A percentile compares a stretch with the other conserved stretches of the same genome.
Conservation (phyloP, 92 coral and sea anemone genomes). For the Pocillopora meandrina region DNA sequence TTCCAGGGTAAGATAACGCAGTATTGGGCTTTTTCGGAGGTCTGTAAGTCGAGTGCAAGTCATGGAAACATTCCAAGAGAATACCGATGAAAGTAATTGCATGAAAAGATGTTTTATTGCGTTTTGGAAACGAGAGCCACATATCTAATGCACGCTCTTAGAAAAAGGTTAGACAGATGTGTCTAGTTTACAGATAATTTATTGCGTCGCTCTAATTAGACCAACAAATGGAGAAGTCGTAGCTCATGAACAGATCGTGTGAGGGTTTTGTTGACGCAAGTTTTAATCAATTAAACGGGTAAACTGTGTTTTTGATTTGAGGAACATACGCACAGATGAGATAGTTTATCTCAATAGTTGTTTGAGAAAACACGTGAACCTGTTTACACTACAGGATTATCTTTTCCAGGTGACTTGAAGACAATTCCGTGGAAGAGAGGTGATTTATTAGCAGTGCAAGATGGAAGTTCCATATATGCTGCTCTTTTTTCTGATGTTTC, state of each 20-base stretch:
- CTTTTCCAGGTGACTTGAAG: conserved; percentile 17
- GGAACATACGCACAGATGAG: conserved; percentile 10
- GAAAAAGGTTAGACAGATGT: not conserved
- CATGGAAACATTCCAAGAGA: not conserved
- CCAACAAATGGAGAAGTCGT: not conserved
- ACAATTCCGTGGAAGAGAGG: not conserved
- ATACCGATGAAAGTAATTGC: conserved; percentile 46
- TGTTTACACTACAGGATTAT: conserved; percentile 30
- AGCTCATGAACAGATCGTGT: conserved; percentile 15
- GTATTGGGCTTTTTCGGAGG: conserved; percentile 3
- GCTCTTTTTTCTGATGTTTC: not conserved
- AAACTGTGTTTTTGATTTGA: conserved; percentile 18
- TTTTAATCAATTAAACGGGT: conserved; percentile 9
- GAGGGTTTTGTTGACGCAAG: not conserved
- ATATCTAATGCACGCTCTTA: not conserved
- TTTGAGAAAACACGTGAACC: not conserved
- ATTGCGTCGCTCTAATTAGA: not conserved
- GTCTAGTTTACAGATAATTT: not conserved
- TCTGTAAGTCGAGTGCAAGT: not conserved
- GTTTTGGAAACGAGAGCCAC: not conserved
- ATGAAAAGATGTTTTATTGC: conserved; percentile 33
- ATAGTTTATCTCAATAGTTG: not conserved
- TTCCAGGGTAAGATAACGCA: conserved; percentile 38
- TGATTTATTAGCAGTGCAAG: not conserved
- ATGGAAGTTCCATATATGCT: conserved; percentile 23